phyloP scores from a whole-genome alignment of 2,888 invertebrate species.

The Athrips mouffetella region DNA sequence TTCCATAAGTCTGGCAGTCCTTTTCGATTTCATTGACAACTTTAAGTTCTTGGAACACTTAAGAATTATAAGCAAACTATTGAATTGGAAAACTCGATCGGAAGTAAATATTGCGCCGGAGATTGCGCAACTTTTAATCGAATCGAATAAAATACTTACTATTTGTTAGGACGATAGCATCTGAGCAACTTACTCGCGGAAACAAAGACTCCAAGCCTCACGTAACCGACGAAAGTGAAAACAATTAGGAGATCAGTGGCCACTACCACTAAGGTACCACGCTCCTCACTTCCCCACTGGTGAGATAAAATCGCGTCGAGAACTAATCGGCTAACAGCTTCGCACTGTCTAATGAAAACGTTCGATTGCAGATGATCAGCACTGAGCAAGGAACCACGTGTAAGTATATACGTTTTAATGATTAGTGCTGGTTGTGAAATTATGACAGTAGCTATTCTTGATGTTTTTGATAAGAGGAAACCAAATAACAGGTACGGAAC shows the following conservation, averaged over 20 bases:
- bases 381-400: too few relatives aligned
- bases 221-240: slow-evolving; percentile 66
- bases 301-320: slow-evolving; percentile 30
- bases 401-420: too few relatives aligned
- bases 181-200: slow-evolving; percentile 40
- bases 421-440: too few relatives aligned
- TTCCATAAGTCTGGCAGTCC: too few relatives aligned
- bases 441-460: too few relatives aligned
- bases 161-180: slow-evolving; percentile 66
- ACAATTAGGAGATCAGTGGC: slow-evolving; percentile 53
- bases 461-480: too few relatives aligned
- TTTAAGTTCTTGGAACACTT: too few relatives aligned
- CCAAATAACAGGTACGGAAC: too few relatives aligned
- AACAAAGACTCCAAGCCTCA: slow-evolving; percentile 58
- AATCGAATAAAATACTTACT: slow-evolving; percentile 51
- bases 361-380: slow-evolving; percentile 26
- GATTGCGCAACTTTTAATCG: slow-evolving; percentile 55
- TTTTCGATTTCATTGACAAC: too few relatives aligned
- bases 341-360: not conserved
- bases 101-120: slow-evolving; percentile 45
- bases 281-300: slow-evolving; percentile 52
- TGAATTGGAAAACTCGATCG: slow-evolving; percentile 3
- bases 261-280: not conserved
- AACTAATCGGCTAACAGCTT: slow-evolving; percentile 28
- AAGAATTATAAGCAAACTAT: not conserved